Evolutionary conservation across 2,113 vertebrate species (phyloP).

Genomic region (Catharus fuscescens): DNA sequence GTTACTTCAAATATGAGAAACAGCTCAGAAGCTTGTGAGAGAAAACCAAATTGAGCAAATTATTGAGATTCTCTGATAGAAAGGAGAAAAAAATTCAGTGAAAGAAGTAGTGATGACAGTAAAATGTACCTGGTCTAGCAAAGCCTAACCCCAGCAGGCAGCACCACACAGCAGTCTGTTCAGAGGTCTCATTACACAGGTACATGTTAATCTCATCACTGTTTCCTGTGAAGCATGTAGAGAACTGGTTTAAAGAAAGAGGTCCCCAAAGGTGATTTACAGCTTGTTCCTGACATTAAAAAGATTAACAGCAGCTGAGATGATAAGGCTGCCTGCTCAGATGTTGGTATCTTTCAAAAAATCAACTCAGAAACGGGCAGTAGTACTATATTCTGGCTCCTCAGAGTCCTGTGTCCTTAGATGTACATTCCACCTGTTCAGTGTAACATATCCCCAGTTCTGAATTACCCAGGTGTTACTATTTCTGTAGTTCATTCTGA

Average conservation of each 20-base stretch:
- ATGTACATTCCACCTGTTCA: neutral
- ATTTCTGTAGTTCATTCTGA: neutral
- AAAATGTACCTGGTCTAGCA: neutral
- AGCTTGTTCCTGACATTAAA: neutral
- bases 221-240: neutral
- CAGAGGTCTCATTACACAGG: neutral
- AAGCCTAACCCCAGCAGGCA: neutral
- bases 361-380: neutral
- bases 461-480: neutral
- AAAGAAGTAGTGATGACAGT: neutral
- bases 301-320: neutral
- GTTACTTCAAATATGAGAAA: neutral
- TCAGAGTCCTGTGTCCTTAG: neutral
- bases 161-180: neutral
- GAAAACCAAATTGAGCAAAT: neutral
- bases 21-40: neutral
- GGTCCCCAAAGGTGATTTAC: neutral
- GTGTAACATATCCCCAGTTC: neutral
- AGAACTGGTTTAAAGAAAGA: neutral
- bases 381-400: neutral
- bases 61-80: neutral
- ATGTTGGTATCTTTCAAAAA: neutral
- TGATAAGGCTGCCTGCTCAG: neutral
- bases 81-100: neutral
- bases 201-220: rapidly evolving